phyloP scores from a whole-genome alignment of 2,113 vertebrate genomes.

The Dipodomys stephensi region DNA sequence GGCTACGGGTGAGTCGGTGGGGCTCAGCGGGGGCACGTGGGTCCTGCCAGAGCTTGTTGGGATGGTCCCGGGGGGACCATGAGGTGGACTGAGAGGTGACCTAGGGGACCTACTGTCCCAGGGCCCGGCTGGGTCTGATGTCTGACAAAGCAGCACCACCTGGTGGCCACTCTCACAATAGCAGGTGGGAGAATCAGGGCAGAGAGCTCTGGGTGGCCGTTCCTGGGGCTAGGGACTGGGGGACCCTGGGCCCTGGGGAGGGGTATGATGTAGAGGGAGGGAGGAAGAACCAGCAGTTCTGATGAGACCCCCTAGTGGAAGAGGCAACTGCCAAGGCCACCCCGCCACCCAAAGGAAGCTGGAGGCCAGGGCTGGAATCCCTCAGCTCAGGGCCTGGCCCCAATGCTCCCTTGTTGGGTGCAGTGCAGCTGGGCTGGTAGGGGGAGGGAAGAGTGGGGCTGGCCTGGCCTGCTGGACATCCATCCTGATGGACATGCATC shows the following conservation, averaged over 20 bases:
- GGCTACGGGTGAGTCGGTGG: not conserved
- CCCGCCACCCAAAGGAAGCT: not conserved
- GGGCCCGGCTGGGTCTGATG: not conserved
- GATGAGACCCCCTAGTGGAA: not conserved
- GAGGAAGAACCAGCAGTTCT: not conserved
- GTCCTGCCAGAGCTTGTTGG: too few relatives aligned
- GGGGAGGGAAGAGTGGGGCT: rapidly evolving
- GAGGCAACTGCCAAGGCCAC: rapidly evolving
- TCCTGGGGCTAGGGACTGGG: rapidly evolving
- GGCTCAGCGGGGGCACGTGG: too few relatives aligned
- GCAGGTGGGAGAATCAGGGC: not conserved
- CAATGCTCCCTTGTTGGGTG: not conserved
- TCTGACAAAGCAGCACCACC: not conserved
- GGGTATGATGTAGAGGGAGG: too few relatives aligned
- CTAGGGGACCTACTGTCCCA: rapidly evolving
- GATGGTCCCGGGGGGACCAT: too few relatives aligned
- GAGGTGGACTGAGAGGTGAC: too few relatives aligned
- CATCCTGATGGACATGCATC: not conserved
- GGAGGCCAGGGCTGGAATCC: too few relatives aligned
- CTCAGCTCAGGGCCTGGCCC: not conserved
- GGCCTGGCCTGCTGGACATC: too few relatives aligned
- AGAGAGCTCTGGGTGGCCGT: too few relatives aligned
- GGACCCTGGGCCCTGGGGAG: not conserved
- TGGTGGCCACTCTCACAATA: not conserved
- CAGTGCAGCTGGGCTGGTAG: not conserved